phyloP scores from a whole-genome alignment of 2,888 invertebrate genomes.

The Gibbula magus region DNA sequence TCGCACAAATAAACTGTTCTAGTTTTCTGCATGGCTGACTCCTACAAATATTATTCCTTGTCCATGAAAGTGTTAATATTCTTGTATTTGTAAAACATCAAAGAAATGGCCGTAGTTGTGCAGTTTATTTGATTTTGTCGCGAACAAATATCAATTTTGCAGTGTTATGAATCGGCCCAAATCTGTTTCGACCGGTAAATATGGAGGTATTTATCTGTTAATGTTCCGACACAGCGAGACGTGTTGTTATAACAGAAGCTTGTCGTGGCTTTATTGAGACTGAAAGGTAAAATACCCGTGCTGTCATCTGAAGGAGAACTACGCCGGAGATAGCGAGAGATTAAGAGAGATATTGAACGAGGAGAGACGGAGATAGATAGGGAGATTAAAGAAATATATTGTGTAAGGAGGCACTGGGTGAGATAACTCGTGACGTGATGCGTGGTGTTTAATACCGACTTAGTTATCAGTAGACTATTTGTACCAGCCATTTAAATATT shows the following conservation, averaged over 20 bases:
- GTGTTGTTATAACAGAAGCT: background rate
- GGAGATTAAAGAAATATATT: background rate
- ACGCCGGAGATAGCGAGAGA: too few species aligned
- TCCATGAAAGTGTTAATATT: background rate
- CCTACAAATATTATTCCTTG: background rate
- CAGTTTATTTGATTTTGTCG: background rate
- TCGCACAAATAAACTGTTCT: background rate
- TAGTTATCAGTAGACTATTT: background rate
- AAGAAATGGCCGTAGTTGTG: background rate
- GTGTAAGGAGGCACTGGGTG: background rate
- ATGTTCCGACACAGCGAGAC: background rate
- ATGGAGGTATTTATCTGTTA: background rate
- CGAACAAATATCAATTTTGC: slow-evolving; percentile 8
- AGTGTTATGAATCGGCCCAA: background rate
- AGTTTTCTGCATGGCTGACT: background rate
- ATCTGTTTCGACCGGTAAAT: background rate
- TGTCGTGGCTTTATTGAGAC: too few species aligned
- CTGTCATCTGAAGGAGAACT: too few species aligned
- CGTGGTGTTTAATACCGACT: background rate
- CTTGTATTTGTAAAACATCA: background rate
- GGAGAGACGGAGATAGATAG: background rate
- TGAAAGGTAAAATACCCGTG: too few species aligned
- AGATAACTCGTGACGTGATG: background rate
- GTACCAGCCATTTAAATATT: background rate
- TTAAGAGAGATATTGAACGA: too few species aligned